Evolutionary conservation across 2,113 vertebrate genomes (phyloP).

Genomic region (Ramphastos sulfuratus): DNA sequence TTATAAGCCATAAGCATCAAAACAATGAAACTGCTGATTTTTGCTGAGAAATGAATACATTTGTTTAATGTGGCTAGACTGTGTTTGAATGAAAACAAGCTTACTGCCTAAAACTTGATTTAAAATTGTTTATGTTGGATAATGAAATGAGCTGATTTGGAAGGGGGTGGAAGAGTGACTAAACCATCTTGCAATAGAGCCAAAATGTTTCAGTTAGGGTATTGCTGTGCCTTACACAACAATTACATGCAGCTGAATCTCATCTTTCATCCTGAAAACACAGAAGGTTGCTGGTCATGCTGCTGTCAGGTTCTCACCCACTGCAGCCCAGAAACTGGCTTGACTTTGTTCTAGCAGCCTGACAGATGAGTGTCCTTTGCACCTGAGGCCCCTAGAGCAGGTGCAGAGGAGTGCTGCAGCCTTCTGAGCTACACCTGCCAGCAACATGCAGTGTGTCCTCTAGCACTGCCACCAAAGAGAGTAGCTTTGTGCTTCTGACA

Average conservation of each 20-base stretch:
- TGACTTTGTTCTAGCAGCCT: background rate
- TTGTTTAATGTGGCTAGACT: slow-evolving; percentile 14
- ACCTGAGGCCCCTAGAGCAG: background rate
- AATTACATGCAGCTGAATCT: background rate
- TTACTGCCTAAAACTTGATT: slow-evolving; percentile 22
- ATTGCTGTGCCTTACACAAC: background rate
- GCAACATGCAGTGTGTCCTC: background rate
- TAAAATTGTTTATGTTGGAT: slow-evolving; percentile 23
- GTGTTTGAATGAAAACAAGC: slow-evolving; percentile 30
- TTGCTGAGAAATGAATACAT: background rate
- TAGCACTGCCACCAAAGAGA: background rate
- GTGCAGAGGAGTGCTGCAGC: background rate
- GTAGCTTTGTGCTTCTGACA: background rate
- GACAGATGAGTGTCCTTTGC: background rate
- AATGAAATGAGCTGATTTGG: slow-evolving; percentile 28
- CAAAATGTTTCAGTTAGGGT: background rate
- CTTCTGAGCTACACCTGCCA: background rate
- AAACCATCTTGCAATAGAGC: background rate
- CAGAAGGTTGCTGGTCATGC: background rate
- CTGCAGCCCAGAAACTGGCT: background rate
- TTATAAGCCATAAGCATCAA: slow-evolving; percentile 8
- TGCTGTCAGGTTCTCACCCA: background rate
- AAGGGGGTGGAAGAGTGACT: background rate
- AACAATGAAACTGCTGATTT: slow-evolving; percentile 24
- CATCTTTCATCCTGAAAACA: background rate